These are phyloP conservation scores for Dendrocincla tyrannina DNA, from an alignment of 2,797 vertebrate species.

Conservation along the genomic window DNA sequence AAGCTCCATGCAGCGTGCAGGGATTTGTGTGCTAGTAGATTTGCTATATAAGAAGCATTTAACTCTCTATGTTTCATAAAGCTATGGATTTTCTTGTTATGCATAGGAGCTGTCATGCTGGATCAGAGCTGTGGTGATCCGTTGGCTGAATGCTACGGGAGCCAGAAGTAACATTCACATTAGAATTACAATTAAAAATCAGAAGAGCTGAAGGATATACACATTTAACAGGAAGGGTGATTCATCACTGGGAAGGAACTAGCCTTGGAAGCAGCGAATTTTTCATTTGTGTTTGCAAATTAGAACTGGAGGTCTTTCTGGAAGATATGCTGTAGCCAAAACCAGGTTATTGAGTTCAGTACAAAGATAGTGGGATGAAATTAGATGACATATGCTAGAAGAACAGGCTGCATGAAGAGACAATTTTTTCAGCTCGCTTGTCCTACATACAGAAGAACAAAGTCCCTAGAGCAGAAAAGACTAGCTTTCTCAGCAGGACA, in stretches of 20 bases:
- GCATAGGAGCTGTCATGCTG: not conserved
- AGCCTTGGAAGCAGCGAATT: not conserved
- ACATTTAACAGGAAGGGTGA: not conserved
- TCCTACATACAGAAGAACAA: not conserved
- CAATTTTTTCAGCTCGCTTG: not conserved
- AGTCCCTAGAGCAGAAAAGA: not conserved
- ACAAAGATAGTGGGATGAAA: not conserved
- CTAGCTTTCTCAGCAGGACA: not conserved
- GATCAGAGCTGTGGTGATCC: not conserved
- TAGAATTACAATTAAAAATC: slow-evolving; percentile 8
- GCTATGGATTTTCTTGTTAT: not conserved
- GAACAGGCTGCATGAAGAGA: not conserved
- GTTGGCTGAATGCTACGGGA: not conserved
- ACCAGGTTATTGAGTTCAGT: not conserved
- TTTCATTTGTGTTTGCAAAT: slow-evolving; percentile 6
- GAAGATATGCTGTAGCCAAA: not conserved
- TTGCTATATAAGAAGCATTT: not conserved
- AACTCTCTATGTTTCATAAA: not conserved
- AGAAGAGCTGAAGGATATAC: not conserved
- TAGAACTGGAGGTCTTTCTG: not conserved
- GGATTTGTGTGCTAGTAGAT: not conserved
- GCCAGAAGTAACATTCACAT: not conserved
- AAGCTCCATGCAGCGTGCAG: not conserved
- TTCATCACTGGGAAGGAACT: not conserved
- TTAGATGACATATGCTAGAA: not conserved